Percentiles rank a stretch among this genome's conserved stretches.
phyloP scores from a whole-genome alignment of 2,113 vertebrate genomes.

The Halichoeres trimaculatus region DNA sequence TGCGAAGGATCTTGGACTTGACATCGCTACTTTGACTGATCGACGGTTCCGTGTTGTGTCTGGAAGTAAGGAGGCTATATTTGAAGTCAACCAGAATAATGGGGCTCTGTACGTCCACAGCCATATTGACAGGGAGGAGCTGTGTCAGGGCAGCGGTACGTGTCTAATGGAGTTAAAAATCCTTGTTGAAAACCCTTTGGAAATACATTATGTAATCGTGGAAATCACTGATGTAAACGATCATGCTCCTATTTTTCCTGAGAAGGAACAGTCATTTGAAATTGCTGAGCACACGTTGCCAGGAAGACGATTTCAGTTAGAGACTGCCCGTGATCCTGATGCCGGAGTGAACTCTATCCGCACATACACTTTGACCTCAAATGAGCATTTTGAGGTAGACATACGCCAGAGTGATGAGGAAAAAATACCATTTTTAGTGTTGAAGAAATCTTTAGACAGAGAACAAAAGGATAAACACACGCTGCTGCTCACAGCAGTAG shows the following conservation, averaged over 20 bases:
- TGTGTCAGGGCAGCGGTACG: conserved; percentile 64
- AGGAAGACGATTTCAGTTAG: conserved; percentile 79
- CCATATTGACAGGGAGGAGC: conserved; percentile 77
- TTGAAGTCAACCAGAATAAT: conserved; percentile 74
- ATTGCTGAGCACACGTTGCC: conserved; percentile 73
- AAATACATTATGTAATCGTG: conserved; percentile 75
- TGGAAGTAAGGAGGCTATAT: conserved; percentile 57
- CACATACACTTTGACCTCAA: conserved; percentile 77
- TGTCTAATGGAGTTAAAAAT: conserved; percentile 77
- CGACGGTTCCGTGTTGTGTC: conserved; percentile 75
- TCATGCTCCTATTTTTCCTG: conserved; percentile 76
- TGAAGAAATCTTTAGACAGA: conserved; percentile 75
- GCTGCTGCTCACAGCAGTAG: conserved; percentile 71
- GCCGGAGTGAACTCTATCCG: conserved; percentile 78
- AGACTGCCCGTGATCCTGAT: conserved; percentile 83
- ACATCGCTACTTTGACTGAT: conserved; percentile 41
- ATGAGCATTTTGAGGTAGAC: conserved; percentile 72
- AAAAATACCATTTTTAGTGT: conserved; percentile 74
- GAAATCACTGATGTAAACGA: conserved; percentile 82
- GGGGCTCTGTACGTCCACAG: conserved; percentile 75
- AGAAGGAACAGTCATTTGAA: conserved; percentile 63
- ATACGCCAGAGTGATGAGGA: conserved; percentile 55
- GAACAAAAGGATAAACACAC: conserved; percentile 52
- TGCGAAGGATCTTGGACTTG: conserved; percentile 79
- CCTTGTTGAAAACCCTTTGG: conserved; percentile 77